Base-by-base conservation (phyloP, 2,113 vertebrate genomes). In the Protobothrops mucrosquamatus region DNA sequence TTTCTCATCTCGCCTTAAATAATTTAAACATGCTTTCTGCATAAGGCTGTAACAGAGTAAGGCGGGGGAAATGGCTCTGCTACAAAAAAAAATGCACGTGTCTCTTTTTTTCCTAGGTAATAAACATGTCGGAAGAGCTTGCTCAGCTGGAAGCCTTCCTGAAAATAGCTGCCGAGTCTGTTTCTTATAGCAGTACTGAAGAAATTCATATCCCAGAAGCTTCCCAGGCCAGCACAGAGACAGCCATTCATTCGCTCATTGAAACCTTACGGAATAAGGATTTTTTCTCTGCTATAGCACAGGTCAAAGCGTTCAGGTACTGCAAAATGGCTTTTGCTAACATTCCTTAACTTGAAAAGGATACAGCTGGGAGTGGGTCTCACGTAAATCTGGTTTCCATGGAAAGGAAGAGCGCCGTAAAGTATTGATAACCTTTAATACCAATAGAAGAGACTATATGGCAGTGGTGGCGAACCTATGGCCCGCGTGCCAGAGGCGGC, bases 51-150 rank as follows among this genome's bases (percentile, higher is more conserved):
- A 20, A 89, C 69, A 92, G 22, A 4, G 23, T 94, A 89, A 87
- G 93, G 89, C 59, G 46, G 74, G 93, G 85, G 85, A 56, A 56
- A 9, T 12, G 23, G 11, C 93, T 92, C 92, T 29, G 92, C 89
- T 39, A 48, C 52, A 7, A 56, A 90, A 57, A 34, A 94, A 12
- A 51, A 12, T 39, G 34, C 8, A 8, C 6, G 0, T 74, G 15
- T n/a, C 5, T 56, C 88, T 0, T 89, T 92, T 93, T 93, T 4
- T 95, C 98, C 93, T 91, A 99, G 99, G 99, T 99, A 90, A 99
- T 98, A 97, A 99, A 99, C 96, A 99, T 99, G 99, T 99, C 99
- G 2, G 99, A 99, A 59, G 99, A 99, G 89, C 98, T 99, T 87
- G 98, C 98, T 57, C 95, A 98, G 74, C 96, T 99, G 91, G 99